These are phyloP conservation scores for Amphipoea oculea DNA, from an alignment of 2,888 invertebrate species.

Conservation along the genomic window DNA sequence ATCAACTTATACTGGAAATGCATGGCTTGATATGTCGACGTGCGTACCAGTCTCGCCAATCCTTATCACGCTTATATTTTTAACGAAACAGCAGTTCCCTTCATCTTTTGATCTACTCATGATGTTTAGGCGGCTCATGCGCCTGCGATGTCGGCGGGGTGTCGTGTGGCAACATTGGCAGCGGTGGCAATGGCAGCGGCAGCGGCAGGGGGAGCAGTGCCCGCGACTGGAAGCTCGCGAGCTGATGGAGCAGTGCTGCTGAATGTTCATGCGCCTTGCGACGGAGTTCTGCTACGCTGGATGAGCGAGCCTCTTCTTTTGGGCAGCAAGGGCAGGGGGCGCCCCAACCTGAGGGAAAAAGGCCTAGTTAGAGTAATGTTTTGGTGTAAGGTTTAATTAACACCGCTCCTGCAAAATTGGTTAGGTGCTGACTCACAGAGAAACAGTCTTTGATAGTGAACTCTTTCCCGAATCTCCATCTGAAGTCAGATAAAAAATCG, in stretches of 20 bases:
- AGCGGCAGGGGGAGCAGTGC: constrained; percentile 87
- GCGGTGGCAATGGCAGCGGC: constrained; percentile 82
- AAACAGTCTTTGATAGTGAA: background rate
- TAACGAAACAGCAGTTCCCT: background rate
- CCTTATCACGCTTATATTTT: background rate
- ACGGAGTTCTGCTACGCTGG: constrained; percentile 97
- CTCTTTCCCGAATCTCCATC: background rate
- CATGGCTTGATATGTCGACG: background rate
- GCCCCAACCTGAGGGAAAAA: constrained; percentile 91
- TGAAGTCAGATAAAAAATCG: background rate
- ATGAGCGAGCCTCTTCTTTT: constrained; percentile 93
- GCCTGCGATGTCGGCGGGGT: constrained; percentile 62
- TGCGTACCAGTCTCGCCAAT: background rate
- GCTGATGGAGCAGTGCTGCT: constrained; percentile 94
- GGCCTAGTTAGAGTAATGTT: background rate
- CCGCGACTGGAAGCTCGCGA: constrained; percentile 92
- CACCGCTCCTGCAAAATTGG: background rate
- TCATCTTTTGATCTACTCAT: constrained; percentile 71
- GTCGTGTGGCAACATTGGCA: constrained; percentile 80
- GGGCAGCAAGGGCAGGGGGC: constrained; percentile 95
- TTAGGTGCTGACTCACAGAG: background rate
- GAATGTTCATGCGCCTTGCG: constrained; percentile 98
- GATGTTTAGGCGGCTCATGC: constrained; percentile 80
- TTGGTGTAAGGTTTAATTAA: background rate
- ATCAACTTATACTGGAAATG: background rate